Percentiles rank a stretch among this genome's conserved stretches.
These are phyloP conservation scores for Micromesistius poutassou DNA, from an alignment of 2,797 vertebrate genomes.

Conservation along the genomic window DNA sequence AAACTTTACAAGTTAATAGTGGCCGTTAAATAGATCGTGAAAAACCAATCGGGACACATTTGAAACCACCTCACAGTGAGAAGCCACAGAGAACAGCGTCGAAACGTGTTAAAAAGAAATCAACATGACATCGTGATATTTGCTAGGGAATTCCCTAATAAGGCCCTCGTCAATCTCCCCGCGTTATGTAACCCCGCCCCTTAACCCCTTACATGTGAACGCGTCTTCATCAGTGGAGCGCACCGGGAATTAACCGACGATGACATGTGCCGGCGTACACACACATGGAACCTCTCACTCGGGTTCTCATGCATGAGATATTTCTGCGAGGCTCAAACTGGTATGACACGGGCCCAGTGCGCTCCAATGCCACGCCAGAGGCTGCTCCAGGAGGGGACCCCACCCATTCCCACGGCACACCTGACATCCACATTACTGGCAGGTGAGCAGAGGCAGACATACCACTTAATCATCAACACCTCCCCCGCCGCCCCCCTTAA, in stretches of 20 bases:
- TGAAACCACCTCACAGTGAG: background rate
- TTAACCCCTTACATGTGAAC: background rate
- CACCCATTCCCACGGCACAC: constrained; percentile 31
- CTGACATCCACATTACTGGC: constrained; percentile 56
- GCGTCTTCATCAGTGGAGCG: background rate
- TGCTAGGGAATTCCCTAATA: background rate
- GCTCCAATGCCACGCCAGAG: constrained; percentile 27
- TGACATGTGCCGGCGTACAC: constrained; percentile 19
- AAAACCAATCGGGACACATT: background rate
- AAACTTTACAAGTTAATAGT: background rate
- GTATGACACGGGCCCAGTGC: constrained; percentile 58
- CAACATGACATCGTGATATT: background rate
- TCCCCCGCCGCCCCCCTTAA: background rate
- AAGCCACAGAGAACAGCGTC: background rate
- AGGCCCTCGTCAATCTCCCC: background rate
- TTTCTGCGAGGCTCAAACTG: constrained; percentile 32
- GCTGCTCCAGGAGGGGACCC: constrained; percentile 26
- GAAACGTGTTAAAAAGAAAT: background rate
- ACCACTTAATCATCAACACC: constrained; percentile 2
- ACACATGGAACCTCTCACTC: background rate
- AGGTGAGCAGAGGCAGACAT: constrained; percentile 46
- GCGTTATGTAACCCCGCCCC: background rate
- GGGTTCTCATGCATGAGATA: constrained; percentile 35
- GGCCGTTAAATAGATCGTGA: background rate
- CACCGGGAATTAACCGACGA: constrained; percentile 2